These are phyloP conservation scores for Oreochromis aureus DNA, from an alignment of 2,113 vertebrate genomes.

Conservation along the genomic window DNA sequence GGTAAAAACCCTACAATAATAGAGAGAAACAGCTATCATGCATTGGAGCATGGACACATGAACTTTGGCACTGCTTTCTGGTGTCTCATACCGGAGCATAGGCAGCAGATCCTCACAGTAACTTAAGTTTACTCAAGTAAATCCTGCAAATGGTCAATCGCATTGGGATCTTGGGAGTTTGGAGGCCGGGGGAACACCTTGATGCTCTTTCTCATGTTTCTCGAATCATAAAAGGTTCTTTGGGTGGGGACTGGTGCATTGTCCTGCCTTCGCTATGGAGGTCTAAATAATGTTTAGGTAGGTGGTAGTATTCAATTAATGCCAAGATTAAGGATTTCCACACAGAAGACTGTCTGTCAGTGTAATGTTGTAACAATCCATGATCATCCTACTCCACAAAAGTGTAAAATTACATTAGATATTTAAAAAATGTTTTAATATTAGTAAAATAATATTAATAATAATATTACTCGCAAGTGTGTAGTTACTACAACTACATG, in stretches of 20 bases:
- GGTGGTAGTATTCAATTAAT: neutral
- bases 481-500: too few species aligned
- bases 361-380: neutral
- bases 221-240: neutral
- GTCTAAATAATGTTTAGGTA: neutral
- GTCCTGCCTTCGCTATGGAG: neutral
- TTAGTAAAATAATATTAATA: neutral
- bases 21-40: neutral
- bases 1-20: neutral
- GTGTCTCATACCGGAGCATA: neutral
- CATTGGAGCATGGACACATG: neutral
- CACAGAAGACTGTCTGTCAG: neutral
- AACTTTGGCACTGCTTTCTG: neutral
- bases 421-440: neutral
- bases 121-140: neutral
- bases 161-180: neutral
- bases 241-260: neutral
- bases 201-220: neutral
- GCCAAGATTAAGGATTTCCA: neutral
- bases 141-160: neutral
- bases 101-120: neutral
- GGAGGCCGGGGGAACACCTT: neutral
- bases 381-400: neutral
- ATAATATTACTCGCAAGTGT: too few species aligned
- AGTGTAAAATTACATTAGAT: neutral